Conservation (phyloP, 2,888 invertebrate species). For the Melinaea marsaeus region DNA sequence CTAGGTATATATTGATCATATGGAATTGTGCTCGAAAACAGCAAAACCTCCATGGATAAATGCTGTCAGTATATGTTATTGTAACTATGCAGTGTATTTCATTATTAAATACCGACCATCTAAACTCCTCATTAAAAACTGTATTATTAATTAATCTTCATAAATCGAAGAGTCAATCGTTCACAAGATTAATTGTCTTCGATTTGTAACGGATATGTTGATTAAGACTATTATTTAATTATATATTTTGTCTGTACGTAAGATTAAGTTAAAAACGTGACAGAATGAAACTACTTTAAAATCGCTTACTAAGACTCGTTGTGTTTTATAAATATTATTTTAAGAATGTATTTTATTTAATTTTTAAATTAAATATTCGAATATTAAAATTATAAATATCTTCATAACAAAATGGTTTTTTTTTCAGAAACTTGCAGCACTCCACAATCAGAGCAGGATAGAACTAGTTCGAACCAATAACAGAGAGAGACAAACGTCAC, state of each 20-base stretch:
- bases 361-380: too few species aligned
- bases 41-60: too few species aligned
- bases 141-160: neutral
- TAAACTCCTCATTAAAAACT: neutral
- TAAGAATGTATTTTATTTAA: too few species aligned
- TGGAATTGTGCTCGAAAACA: too few species aligned
- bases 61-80: too few species aligned
- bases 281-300: too few species aligned
- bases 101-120: too few species aligned
- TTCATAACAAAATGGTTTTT: neutral
- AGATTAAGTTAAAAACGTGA: neutral
- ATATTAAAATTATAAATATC: too few species aligned
- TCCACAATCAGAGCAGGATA: slow-evolving; percentile 29
- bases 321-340: too few species aligned
- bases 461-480: slow-evolving; percentile 21
- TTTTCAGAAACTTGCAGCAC: slow-evolving; percentile 20
- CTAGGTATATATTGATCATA: too few species aligned
- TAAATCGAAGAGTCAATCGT: neutral
- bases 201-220: neutral
- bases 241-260: neutral
- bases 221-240: neutral
- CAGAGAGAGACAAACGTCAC: slow-evolving; percentile 23
- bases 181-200: neutral
- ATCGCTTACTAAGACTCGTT: too few species aligned
- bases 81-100: too few species aligned